phyloP scores from a whole-genome alignment of 1,140 invertebrate genomes.

The Megathymus violae region DNA sequence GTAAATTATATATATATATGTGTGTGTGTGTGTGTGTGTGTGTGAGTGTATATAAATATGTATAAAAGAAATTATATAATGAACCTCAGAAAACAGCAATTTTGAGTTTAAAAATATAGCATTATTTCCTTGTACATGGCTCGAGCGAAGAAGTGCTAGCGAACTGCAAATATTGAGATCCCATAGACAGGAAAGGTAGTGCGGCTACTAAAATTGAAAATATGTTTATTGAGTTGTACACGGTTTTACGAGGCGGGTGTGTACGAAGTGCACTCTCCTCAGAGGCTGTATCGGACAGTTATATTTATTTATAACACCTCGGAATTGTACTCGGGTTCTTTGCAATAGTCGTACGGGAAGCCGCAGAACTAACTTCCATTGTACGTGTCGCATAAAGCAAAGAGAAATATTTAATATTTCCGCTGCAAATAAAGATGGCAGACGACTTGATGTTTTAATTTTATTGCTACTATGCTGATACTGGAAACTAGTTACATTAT shows the following conservation, averaged over 20 bases:
- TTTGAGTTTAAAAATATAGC: too few species aligned
- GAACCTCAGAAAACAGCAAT: too few species aligned
- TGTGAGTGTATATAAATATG: too few species aligned
- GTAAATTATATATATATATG: too few species aligned
- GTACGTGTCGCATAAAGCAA: conserved; percentile 53
- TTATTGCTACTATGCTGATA: conserved; percentile 42
- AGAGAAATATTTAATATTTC: conserved; percentile 54
- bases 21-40: too few species aligned
- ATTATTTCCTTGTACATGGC: too few species aligned
- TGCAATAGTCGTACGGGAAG: conserved; percentile 43
- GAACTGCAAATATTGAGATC: conserved; percentile 8
- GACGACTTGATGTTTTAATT: conserved; percentile 68
- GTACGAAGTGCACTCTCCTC: conserved; percentile 59
- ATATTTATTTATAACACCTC: conserved; percentile 73
- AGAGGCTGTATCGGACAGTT: conserved; percentile 64
- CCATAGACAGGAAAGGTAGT: conserved; percentile 9
- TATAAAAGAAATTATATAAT: too few species aligned
- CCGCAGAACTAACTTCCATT: conserved; percentile 50
- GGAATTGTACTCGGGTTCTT: conserved; percentile 57
- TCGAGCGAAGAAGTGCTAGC: conserved; percentile 4
- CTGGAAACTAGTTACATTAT: background rate
- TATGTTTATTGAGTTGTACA: conserved; percentile 73
- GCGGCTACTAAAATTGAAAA: conserved; percentile 61
- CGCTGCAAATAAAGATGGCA: conserved; percentile 50
- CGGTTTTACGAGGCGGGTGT: conserved; percentile 59